Evolutionary conservation across 2,113 vertebrate species (phyloP).

Genomic region (Globicephala melas): DNA sequence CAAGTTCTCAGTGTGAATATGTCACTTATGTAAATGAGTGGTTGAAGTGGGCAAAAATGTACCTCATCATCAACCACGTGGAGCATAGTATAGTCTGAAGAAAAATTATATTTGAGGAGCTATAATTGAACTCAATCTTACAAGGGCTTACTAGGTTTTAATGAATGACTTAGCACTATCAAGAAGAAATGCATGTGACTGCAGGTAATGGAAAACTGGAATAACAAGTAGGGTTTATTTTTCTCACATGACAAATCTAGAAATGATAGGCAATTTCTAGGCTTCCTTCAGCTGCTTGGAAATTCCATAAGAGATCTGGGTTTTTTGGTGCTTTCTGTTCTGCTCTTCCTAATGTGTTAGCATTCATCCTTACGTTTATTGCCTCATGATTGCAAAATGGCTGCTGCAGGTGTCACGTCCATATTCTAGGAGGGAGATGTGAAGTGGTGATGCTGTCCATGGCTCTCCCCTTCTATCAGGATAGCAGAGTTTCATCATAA

Average conservation of each 20-base stretch:
- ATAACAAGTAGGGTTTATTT: background rate
- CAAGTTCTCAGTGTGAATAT: background rate
- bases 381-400: background rate
- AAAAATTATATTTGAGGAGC: background rate
- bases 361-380: background rate
- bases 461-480: background rate
- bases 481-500: background rate
- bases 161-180: background rate
- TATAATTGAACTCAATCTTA: background rate
- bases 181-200: background rate
- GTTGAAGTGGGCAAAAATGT: background rate
- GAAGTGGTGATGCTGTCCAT: background rate
- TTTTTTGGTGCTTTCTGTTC: background rate
- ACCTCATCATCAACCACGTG: background rate
- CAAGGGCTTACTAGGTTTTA: background rate
- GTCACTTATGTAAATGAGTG: background rate
- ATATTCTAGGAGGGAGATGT: background rate
- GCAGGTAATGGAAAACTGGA: background rate
- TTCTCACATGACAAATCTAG: background rate
- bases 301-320: background rate
- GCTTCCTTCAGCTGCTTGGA: background rate
- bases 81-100: background rate
- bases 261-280: background rate
- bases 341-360: background rate
- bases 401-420: background rate